Percentiles rank a stretch among this genome's conserved stretches.
phyloP scores from a whole-genome alignment of 2,113 vertebrate species.

The Pomatorhinus ruficollis region DNA sequence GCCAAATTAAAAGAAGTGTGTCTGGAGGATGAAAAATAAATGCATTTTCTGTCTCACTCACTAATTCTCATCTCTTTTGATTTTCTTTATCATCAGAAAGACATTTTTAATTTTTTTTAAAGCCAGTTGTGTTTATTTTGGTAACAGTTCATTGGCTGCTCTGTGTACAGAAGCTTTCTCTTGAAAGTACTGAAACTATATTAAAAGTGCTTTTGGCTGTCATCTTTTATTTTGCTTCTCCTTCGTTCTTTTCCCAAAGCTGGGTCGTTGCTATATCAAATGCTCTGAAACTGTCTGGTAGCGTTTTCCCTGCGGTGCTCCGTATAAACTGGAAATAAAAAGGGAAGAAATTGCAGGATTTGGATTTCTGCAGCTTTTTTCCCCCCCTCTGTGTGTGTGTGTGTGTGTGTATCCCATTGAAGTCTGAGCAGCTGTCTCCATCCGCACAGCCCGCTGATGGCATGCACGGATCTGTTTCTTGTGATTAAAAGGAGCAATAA shows the following conservation, averaged over 20 bases:
- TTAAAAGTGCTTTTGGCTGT: conserved; percentile 63
- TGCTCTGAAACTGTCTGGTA: conserved; percentile 52
- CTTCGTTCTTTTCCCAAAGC: conserved; percentile 55
- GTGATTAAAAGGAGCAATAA: conserved; percentile 54
- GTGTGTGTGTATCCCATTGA: neutral
- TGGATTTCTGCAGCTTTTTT: conserved; percentile 1
- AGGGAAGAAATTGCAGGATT: conserved; percentile 47
- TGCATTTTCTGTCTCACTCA: neutral
- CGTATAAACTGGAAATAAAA: conserved; percentile 47
- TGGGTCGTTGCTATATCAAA: conserved; percentile 34
- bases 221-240: conserved; percentile 56
- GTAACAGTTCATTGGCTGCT: conserved; percentile 46
- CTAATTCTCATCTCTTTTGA: conserved; percentile 23
- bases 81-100: conserved; percentile 47
- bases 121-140: conserved; percentile 57
- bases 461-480: conserved; percentile 48
- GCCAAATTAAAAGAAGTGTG: conserved; percentile 30
- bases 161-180: conserved; percentile 52
- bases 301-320: conserved; percentile 45
- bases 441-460: neutral
- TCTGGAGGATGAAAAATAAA: conserved; percentile 38
- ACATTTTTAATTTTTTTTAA: conserved; percentile 2
- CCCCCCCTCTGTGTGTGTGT: neutral
- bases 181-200: conserved; percentile 58
- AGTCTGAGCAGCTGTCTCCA: conserved; percentile 56